Conservation (phyloP, 2,888 invertebrate genomes). For the Drosophila meridiana region DNA sequence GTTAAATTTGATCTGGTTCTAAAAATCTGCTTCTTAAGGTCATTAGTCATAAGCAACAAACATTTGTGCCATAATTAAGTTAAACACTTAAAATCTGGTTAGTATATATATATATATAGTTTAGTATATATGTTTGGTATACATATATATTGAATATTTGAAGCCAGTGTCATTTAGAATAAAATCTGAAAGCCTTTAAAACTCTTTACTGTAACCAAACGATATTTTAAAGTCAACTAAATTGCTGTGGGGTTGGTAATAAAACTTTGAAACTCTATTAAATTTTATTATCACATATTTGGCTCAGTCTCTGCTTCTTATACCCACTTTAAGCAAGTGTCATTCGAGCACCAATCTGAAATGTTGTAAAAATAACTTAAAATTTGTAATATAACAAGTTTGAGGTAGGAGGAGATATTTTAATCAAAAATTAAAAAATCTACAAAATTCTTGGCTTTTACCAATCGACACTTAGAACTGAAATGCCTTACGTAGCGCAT, state of each 20-base stretch:
- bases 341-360: neutral
- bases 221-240: too few relatives aligned
- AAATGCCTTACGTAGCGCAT: conserved; percentile 27
- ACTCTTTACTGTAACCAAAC: too few relatives aligned
- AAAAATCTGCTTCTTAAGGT: neutral
- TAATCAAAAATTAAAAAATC: neutral
- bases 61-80: neutral
- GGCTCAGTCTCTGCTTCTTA: neutral
- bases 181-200: neutral
- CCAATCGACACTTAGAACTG: neutral
- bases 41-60: neutral
- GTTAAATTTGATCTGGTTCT: neutral
- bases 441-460: neutral
- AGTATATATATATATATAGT: too few relatives aligned
- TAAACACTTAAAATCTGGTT: neutral
- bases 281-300: neutral
- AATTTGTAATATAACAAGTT: too few relatives aligned
- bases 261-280: too few relatives aligned
- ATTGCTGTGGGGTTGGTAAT: too few relatives aligned
- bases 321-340: neutral
- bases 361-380: too few relatives aligned
- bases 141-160: neutral
- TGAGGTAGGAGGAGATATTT: neutral
- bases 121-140: neutral
- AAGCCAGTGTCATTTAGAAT: neutral